These are phyloP conservation scores for Luehdorfia chinensis DNA, from an alignment of 1,140 invertebrate species.

Conservation along the genomic window DNA sequence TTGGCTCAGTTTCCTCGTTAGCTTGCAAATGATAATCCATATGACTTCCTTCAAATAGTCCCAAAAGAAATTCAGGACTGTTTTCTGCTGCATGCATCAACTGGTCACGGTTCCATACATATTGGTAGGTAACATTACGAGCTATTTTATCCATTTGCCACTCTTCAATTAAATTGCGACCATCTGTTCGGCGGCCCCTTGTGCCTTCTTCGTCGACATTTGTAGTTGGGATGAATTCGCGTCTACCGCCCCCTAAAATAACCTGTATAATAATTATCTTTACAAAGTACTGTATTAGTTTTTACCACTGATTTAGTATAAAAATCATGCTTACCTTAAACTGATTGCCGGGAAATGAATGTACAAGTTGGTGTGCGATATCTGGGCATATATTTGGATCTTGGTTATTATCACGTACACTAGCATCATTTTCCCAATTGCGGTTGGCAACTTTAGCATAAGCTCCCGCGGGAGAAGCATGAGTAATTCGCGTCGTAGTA, in stretches of 20 bases:
- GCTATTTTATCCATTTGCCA: constrained; percentile 56
- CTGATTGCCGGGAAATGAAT: constrained; percentile 80
- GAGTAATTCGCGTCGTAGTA: constrained; percentile 87
- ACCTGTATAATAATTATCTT: constrained; percentile 66
- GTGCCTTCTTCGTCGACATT: constrained; percentile 82
- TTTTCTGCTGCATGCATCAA: constrained; percentile 79
- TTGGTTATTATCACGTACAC: constrained; percentile 61
- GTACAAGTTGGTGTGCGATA: constrained; percentile 86
- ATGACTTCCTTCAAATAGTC: constrained; percentile 76
- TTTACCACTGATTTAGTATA: no score
- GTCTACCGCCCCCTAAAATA: constrained; percentile 84
- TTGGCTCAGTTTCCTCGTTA: constrained; percentile 79
- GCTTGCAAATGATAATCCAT: constrained; percentile 67
- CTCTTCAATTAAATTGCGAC: constrained; percentile 69
- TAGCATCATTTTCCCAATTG: constrained; percentile 86
- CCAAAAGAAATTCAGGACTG: constrained; percentile 84
- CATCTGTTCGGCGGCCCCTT: constrained; percentile 80
- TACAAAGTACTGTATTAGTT: no score
- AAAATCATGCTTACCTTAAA: constrained; percentile 69
- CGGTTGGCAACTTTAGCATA: constrained; percentile 87
- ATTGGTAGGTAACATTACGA: constrained; percentile 82
- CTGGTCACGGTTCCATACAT: constrained; percentile 82
- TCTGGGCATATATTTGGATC: constrained; percentile 78
- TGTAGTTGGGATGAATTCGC: constrained; percentile 80
- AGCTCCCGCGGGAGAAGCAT: constrained; percentile 85